Evolutionary conservation across 1,140 invertebrate species (phyloP), one percentile per base, ranked within the genome.

Genomic region (Lepidurus packardi): DNA sequence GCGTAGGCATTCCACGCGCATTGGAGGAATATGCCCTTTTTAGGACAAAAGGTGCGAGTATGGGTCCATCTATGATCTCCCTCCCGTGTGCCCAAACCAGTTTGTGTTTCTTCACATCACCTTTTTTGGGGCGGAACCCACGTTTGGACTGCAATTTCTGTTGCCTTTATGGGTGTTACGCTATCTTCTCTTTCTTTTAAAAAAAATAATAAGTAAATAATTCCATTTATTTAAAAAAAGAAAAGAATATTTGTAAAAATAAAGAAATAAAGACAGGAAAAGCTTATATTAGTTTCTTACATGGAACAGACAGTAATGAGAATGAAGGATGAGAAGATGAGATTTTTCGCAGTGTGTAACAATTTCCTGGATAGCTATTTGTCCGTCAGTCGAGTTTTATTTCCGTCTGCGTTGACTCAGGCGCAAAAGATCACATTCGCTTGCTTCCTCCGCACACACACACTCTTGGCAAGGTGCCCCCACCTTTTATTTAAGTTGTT

Each of bases 31-130:
- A 65, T 65, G 53, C 53, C 53, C 53, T 65, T 65, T n/a, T 65
- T 65, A 65, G 53, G 16, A 65, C 53, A 65, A 65, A 65, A 65
- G 53, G 53, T 65, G 45, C 53, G 53, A 65, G 9, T 65, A 65
- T 65, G 53, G 53, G 53, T 65, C 13, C 9, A 65, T 65, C 53
- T 65, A 13, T 13, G 53, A 65, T 65, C 21, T 21, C 21, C 13
- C 16, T 65, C 16, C 53, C 53, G 16, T 65, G 53, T n/a, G 53
- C 53, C 16, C 53, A 65, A 65, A 65, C 53, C 53, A 65, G 53
- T 65, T 65, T 65, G 16, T 21, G 16, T 65, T 7, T 13, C 53
- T 65, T 13, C 53, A 13, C 53, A 65, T 65, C 53, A 65, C 53
- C 53, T 65, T 65, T 65, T 65, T 65, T n/a, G 53, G 53, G 53